Conservation (phyloP, 2,113 vertebrate species). For the Gracilinanus agilis region DNA sequence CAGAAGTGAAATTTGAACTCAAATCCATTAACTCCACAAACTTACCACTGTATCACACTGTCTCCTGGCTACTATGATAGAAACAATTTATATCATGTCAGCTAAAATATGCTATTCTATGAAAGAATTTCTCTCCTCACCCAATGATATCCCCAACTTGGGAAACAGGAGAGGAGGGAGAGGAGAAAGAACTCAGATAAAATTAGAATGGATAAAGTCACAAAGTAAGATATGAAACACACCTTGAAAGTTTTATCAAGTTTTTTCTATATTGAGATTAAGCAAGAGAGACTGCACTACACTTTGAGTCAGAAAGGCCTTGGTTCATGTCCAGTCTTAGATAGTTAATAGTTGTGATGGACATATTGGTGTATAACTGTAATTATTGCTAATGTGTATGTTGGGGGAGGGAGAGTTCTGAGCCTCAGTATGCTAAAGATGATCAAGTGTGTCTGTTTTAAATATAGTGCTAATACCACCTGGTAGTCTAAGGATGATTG, state of each 20-base stretch:
- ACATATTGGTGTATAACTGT: background rate
- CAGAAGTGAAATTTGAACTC: background rate
- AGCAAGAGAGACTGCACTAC: background rate
- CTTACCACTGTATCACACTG: background rate
- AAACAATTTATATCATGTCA: conserved; percentile 73
- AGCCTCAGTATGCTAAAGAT: background rate
- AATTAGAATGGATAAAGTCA: conserved; percentile 74
- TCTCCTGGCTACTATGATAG: conserved; percentile 56
- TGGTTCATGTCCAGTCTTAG: background rate
- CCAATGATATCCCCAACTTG: conserved; percentile 73
- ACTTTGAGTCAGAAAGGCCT: background rate
- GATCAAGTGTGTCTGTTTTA: background rate
- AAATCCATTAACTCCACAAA: background rate
- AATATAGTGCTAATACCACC: background rate
- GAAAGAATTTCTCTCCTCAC: conserved; percentile 74
- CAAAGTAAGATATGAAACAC: conserved; percentile 75
- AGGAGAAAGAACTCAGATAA: conserved; percentile 71
- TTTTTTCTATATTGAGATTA: conserved; percentile 64
- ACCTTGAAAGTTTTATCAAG: conserved; percentile 74
- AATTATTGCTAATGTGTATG: background rate
- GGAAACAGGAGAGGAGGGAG: background rate
- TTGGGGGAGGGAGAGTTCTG: background rate
- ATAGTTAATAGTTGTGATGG: background rate
- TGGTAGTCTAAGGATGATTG: background rate
- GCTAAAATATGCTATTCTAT: conserved; percentile 76